A percentile compares a stretch with the other conserved stretches of the same genome.
Evolutionary conservation across 2,888 invertebrate species (phyloP).

Genomic region (Nomada ruficornis): DNA sequence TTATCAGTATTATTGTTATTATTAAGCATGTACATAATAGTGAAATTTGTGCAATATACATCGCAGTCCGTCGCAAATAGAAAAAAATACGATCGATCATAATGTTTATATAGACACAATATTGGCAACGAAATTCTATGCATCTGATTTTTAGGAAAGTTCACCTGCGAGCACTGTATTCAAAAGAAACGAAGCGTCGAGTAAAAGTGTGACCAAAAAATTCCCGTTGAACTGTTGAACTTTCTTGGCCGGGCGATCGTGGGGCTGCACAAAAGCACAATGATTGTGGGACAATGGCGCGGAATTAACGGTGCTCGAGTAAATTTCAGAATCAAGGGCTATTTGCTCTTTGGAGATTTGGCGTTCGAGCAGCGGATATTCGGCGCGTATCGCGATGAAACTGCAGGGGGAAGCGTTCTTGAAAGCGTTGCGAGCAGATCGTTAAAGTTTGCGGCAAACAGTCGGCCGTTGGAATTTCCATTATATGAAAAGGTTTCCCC

Average conservation of each 20-base stretch:
- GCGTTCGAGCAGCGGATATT: not conserved
- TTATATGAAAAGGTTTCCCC: slow-evolving; percentile 36
- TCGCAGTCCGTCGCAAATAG: too few species aligned
- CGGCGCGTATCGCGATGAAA: slow-evolving; percentile 24
- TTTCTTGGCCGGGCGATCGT: not conserved
- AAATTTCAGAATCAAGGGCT: slow-evolving; percentile 23
- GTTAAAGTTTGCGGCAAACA: slow-evolving; percentile 43
- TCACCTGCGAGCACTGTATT: too few species aligned
- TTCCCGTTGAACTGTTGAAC: not conserved
- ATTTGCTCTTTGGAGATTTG: slow-evolving; percentile 25
- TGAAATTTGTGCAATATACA: too few species aligned
- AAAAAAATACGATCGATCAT: too few species aligned
- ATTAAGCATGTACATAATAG: too few species aligned
- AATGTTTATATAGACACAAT: too few species aligned
- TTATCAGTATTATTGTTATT: too few species aligned
- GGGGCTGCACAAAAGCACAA: not conserved
- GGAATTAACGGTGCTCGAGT: slow-evolving; percentile 15
- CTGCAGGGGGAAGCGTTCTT: slow-evolving; percentile 20
- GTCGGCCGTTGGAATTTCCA: slow-evolving; percentile 31
- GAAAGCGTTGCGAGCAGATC: slow-evolving; percentile 3
- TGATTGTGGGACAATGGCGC: not conserved
- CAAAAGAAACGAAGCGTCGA: not conserved
- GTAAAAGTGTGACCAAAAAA: not conserved
- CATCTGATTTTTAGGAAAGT: too few species aligned
- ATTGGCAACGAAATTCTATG: too few species aligned